These are phyloP conservation scores for Anguilla obscura DNA, from an alignment of 2,797 vertebrate genomes.

Conservation along the genomic window DNA sequence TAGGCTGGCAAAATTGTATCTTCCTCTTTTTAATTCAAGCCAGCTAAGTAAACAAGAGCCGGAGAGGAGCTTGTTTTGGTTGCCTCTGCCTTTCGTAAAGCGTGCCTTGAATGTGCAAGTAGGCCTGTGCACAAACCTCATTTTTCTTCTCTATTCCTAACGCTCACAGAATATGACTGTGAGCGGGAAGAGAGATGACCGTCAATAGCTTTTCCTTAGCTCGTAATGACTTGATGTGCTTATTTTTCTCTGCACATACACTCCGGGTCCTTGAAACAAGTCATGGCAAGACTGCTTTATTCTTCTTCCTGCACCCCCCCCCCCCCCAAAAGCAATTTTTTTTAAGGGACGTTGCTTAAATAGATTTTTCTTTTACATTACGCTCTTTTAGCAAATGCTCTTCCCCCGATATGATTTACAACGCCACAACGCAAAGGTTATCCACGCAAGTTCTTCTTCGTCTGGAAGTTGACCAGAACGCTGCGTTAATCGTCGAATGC, in stretches of 20 bases:
- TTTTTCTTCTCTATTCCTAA: slow-evolving; percentile 28
- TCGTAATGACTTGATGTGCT: slow-evolving; percentile 29
- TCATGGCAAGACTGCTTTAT: slow-evolving; percentile 29
- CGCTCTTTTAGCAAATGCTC: background rate
- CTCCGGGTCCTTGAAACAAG: slow-evolving; percentile 11
- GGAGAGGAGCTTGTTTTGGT: slow-evolving; percentile 8
- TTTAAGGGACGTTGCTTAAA: slow-evolving; percentile 18
- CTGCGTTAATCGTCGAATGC: slow-evolving; percentile 1
- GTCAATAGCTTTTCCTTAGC: slow-evolving; percentile 25
- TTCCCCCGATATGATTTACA: background rate
- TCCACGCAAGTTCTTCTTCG: background rate
- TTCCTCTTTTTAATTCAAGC: background rate
- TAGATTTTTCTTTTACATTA: slow-evolving; percentile 23
- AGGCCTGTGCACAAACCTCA: slow-evolving; percentile 16
- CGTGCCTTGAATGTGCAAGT: slow-evolving; percentile 26
- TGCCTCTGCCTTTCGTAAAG: slow-evolving; percentile 18
- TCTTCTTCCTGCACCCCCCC: background rate
- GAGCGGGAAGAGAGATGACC: slow-evolving; percentile 32
- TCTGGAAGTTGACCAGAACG: slow-evolving; percentile 2
- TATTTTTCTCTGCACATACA: slow-evolving; percentile 22
- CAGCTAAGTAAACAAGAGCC: background rate
- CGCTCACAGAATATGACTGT: slow-evolving; percentile 27
- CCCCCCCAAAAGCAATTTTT: background rate
- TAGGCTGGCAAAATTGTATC: background rate
- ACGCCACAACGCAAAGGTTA: background rate